Evolutionary conservation across 2,113 vertebrate species (phyloP).

Genomic region (Eulemur macaco): DNA sequence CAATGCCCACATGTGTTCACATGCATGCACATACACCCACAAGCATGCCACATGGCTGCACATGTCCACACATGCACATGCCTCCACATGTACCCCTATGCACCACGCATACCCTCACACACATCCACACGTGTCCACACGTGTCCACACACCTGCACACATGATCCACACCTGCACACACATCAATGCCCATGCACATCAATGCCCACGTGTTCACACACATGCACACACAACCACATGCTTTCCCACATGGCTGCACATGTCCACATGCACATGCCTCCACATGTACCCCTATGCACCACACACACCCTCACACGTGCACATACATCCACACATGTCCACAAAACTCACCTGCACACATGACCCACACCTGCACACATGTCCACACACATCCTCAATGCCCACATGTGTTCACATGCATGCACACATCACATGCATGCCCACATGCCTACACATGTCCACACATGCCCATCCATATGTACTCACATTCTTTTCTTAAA

Average conservation of each 20-base stretch:
- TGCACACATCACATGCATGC: too few relatives aligned
- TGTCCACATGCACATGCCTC: too few relatives aligned
- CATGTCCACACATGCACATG: neutral
- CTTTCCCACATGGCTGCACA: neutral
- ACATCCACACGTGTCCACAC: neutral
- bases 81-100: too few relatives aligned
- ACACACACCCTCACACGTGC: too few relatives aligned
- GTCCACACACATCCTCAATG: fast-evolving
- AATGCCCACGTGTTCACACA: too few relatives aligned
- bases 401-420: neutral
- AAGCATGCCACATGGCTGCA: neutral
- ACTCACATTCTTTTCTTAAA: neutral
- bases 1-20: too few relatives aligned
- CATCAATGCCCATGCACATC: too few relatives aligned
- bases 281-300: too few relatives aligned
- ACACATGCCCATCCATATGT: neutral
- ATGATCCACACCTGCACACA: neutral
- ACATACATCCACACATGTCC: neutral
- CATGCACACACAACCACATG: too few relatives aligned
- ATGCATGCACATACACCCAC: neutral
- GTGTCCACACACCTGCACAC: neutral
- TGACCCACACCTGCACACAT: too few relatives aligned
- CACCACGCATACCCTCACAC: too few relatives aligned
- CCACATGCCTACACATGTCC: neutral
- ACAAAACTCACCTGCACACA: neutral